A percentile compares a stretch with the other conserved stretches of the same genome.
Conservation (phyloP, 2,888 invertebrate species). For the Machimus atricapillus region DNA sequence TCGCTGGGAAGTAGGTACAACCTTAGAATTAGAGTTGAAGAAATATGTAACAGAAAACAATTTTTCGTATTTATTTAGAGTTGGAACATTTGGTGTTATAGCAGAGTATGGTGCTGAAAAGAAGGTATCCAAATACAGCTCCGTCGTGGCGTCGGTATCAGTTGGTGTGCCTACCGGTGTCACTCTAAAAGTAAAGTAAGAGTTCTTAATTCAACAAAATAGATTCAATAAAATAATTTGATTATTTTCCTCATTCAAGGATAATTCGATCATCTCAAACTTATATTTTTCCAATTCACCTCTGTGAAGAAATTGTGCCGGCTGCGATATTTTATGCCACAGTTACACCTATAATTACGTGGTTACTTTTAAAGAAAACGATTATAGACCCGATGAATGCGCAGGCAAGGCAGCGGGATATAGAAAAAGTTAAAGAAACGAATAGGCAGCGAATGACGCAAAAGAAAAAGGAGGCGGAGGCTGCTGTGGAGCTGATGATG, state of each 20-base stretch:
- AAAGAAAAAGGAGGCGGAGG: slow-evolving; percentile 82
- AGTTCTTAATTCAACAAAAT: slow-evolving; percentile 31
- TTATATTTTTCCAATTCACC: slow-evolving; percentile 86
- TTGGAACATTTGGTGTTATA: slow-evolving; percentile 85
- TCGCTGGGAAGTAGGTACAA: slow-evolving; percentile 77
- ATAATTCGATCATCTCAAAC: slow-evolving; percentile 86
- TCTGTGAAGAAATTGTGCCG: slow-evolving; percentile 89
- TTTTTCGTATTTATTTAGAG: slow-evolving; percentile 64
- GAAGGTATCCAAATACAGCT: slow-evolving; percentile 89
- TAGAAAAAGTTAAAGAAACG: slow-evolving; percentile 81
- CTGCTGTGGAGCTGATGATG: slow-evolving; percentile 89
- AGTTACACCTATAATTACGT: slow-evolving; percentile 81
- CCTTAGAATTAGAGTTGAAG: not conserved
- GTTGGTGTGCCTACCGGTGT: slow-evolving; percentile 90
- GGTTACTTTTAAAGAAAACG: slow-evolving; percentile 82
- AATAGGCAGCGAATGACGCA: slow-evolving; percentile 77
- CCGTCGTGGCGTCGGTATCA: slow-evolving; percentile 82
- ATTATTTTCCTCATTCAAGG: slow-evolving; percentile 62
- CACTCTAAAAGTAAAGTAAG: slow-evolving; percentile 83
- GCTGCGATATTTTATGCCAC: slow-evolving; percentile 94
- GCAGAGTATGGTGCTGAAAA: slow-evolving; percentile 93
- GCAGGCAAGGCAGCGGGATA: slow-evolving; percentile 78
- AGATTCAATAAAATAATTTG: not conserved
- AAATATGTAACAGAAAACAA: not conserved
- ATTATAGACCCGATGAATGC: slow-evolving; percentile 84